Base-by-base conservation (phyloP, 2,113 vertebrate species). In the Acinonyx jubatus region DNA sequence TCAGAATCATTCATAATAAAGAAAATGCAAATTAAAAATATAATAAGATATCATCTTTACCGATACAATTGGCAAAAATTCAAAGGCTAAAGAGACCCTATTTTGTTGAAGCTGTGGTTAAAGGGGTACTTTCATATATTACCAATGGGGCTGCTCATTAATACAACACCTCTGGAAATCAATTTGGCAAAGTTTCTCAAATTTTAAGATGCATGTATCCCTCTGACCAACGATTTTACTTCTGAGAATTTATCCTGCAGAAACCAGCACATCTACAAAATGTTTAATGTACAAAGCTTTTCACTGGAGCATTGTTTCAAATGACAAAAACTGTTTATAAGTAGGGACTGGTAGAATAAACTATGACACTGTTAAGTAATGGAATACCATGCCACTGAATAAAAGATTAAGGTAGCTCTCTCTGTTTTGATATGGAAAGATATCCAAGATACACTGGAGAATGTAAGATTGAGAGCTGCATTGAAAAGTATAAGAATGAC, bases 1-100 rank as follows among this genome's bases (percentile, higher is more conserved):
- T 78, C 61, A 41, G 31, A 6, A 88, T 65, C 76, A 73, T 7
- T 52, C 52, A 92, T 4, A 91, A 55, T 69, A 88, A 74, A 48
- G 79, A 97, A 96, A 93, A 92, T 63, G 13, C 19, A 97, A 92
- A 95, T 48, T 85, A 96, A 97, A 96, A 93, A 48, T 79, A 36
- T 11, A 83, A 5, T 4, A 8, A 95, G 7, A 57, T 76, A 83
- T 5, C 31, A 73, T 73, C n/a, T 91, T 89, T 52, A 87, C 55
- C 16, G 38, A 69, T 19, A 81, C 1, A 91, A 48, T 19, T 89
- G 25, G 45, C 16, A 91, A 95, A 97, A 93, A n/a, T 78, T 52
- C 85, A 78, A 81, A 68, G 31, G 94, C 68, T 63, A 78, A 84
- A 29, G 78, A 93, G 97, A 65, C 4, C 85, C 36, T 74, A 61